phyloP scores from a whole-genome alignment of 2,113 vertebrate genomes.

The Proterorhinus semilunaris region DNA sequence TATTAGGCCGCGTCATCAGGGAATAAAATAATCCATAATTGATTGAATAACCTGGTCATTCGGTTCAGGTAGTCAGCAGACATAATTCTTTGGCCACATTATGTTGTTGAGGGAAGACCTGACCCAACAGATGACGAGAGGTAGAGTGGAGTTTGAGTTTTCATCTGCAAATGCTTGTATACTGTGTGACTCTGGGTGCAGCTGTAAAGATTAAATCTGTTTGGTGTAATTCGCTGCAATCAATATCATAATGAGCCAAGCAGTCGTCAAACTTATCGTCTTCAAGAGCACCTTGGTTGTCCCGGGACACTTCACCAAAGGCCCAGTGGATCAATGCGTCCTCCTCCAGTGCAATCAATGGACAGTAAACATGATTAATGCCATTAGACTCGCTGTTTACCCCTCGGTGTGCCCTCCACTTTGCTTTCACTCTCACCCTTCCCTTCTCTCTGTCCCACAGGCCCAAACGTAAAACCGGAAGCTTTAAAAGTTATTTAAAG shows the following conservation, averaged over 20 bases:
- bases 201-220: conserved; percentile 30
- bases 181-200: not conserved
- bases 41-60: too few species aligned
- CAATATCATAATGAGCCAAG: conserved; percentile 60
- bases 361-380: conserved; percentile 69
- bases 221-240: conserved; percentile 59
- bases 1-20: too few species aligned
- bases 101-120: too few species aligned
- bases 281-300: conserved; percentile 58
- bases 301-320: conserved; percentile 57
- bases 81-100: too few species aligned
- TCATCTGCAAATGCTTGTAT: too few species aligned
- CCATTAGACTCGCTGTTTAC: conserved; percentile 49
- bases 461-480: too few species aligned
- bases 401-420: conserved; percentile 10
- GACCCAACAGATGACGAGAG: too few species aligned
- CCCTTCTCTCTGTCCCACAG: not conserved
- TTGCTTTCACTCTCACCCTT: not conserved
- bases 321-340: conserved; percentile 69
- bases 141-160: too few species aligned
- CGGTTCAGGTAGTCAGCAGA: too few species aligned
- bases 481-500: too few species aligned
- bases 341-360: conserved; percentile 58
- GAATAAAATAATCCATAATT: too few species aligned
- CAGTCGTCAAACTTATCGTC: conserved; percentile 42